phyloP scores from a whole-genome alignment of 2,113 vertebrate species.

The Podiceps cristatus region DNA sequence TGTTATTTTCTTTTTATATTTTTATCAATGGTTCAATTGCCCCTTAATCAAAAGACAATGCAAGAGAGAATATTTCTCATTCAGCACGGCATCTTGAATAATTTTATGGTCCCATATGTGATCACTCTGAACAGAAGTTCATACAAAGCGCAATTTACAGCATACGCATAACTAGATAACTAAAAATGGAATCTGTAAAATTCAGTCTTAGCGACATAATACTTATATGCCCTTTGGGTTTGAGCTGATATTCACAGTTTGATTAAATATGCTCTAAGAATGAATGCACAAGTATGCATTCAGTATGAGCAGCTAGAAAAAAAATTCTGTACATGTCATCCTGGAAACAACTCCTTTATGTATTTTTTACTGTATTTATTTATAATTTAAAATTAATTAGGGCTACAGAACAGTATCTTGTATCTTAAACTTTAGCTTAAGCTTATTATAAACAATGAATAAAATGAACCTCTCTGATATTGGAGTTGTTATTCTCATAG shows the following conservation, averaged over 20 bases:
- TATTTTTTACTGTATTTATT: neutral
- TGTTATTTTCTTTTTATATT: constrained; percentile 44
- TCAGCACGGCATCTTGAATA: constrained; percentile 45
- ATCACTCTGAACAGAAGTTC: constrained; percentile 35
- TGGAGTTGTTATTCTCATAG: neutral
- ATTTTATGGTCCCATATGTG: constrained; percentile 46
- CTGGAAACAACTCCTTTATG: neutral
- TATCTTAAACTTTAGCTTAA: neutral
- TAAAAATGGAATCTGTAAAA: constrained; percentile 26
- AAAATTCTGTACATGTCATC: neutral
- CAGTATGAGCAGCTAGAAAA: neutral
- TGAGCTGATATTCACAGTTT: constrained; percentile 17
- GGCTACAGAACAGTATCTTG: neutral
- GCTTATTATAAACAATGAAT: neutral
- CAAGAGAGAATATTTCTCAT: constrained; percentile 43
- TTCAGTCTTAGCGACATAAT: neutral
- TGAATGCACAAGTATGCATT: neutral
- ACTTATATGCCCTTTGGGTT: neutral
- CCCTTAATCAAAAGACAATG: constrained; percentile 60
- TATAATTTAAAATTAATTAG: neutral
- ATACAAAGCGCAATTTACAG: constrained; percentile 17
- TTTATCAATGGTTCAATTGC: constrained; percentile 38
- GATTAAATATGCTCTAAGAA: constrained; percentile 8
- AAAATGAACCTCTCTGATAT: neutral
- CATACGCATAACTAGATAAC: neutral